Percentiles rank a stretch among this genome's conserved stretches.
These are phyloP conservation scores for Portunus trituberculatus DNA, from an alignment of 1,140 invertebrate genomes.

Conservation along the genomic window DNA sequence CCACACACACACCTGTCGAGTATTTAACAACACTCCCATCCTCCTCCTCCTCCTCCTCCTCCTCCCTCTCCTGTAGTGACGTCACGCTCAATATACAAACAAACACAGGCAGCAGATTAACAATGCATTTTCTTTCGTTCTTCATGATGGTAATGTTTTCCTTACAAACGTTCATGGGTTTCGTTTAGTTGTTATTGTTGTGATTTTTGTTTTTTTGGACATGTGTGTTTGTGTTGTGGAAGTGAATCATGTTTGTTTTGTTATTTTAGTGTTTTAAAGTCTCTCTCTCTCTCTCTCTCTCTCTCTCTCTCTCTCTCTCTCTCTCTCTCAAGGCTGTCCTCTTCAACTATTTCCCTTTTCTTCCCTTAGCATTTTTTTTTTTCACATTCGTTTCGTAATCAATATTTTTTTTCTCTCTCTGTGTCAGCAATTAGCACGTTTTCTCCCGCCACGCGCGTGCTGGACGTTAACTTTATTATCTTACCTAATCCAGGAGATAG, in stretches of 20 bases:
- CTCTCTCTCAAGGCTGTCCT: no score
- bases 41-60: neutral
- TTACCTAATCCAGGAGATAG: no score
- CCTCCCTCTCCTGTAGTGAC: neutral
- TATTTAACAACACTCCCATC: neutral
- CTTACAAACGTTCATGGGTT: neutral
- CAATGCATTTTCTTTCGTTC: neutral
- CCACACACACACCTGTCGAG: neutral
- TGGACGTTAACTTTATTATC: no score
- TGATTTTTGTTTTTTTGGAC: neutral
- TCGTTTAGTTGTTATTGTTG: neutral
- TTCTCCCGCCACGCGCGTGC: no score
- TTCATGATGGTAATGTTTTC: slow-evolving; percentile 9
- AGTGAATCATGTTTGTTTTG: neutral
- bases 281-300: neutral
- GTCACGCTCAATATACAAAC: neutral
- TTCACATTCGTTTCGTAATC: no score
- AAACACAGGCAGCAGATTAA: neutral
- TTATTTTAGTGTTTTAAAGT: neutral
- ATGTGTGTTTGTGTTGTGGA: neutral
- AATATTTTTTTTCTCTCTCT: no score
- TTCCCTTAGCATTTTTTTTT: no score
- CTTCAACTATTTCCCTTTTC: no score
- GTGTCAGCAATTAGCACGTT: no score
- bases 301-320: neutral